Evolutionary conservation across 2,888 invertebrate species (phyloP), one percentile per base, ranked within the genome.

Genomic region (Gibbula magus): DNA sequence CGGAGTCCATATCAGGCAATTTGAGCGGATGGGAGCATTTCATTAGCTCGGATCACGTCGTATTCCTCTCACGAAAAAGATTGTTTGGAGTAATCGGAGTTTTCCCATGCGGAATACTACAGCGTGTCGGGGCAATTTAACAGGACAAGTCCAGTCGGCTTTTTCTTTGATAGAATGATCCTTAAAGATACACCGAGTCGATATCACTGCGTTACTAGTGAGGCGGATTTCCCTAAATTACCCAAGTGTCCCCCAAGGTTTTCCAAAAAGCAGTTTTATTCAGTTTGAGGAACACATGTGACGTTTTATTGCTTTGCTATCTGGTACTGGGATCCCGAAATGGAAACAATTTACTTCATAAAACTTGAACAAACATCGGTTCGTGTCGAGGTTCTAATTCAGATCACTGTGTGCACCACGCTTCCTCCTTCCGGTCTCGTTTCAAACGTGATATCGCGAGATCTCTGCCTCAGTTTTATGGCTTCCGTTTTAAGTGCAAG

Each of bases 51-150:
- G 18, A 66, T 51, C 39, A 51, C 35, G 66, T 66, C 67, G 35
- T 45, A 78, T 78, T 78, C 77, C 29, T 52, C 66, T 67, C 70
- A 67, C 77, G 77, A 61, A 53, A 75, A 75, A 75, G 75, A 75
- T 70, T 53, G 75, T 75, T 75, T 53, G 52, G 35, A 53, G 53
- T 75, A 75, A 75, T 75, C 75, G 53, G 54, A 75, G 75, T 35
- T 75, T 70, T 54, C 75, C 75, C 75, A 54, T 35, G 75, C 54
- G 75, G 53, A 32, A 70, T 32, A 35, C 70, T 39, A 39, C 39
- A 70, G 70, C 70, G 70, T 70, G 70, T 70, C 39, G 32, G 32
- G 35, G 70, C 70, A 70, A 70, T 70, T 70, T 32, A 35, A 70
- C 70, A 70, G 20, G 70, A 39, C 35, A n/a, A 70, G 70, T 70